Percentiles rank a stretch among this genome's conserved stretches.
Conservation (phyloP, 2,888 invertebrate genomes). For the Ophraella communa region DNA sequence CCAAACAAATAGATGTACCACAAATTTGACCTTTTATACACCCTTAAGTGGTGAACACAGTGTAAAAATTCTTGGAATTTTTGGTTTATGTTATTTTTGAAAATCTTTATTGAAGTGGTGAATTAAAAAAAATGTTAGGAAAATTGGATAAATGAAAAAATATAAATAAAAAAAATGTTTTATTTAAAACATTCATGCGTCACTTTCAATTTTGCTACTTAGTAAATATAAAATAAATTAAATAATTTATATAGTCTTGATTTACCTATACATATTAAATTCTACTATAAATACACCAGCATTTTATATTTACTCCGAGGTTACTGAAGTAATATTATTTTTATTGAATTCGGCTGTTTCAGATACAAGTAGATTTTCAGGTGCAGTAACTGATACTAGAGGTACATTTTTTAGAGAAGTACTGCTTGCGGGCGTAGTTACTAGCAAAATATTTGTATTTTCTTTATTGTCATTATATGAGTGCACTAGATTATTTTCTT, state of each 20-base stretch:
- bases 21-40: no score
- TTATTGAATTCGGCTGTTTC: background rate
- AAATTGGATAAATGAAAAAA: no score
- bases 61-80: no score
- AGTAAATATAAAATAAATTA: background rate
- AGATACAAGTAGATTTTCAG: background rate
- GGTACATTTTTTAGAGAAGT: background rate
- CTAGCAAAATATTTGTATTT: background rate
- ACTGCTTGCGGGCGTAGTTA: no score
- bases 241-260: background rate
- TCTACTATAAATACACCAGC: background rate
- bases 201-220: background rate
- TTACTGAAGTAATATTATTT: background rate
- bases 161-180: background rate
- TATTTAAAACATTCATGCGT: background rate
- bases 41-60: no score
- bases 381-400: background rate
- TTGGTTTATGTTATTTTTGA: no score
- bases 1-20: no score
- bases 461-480: background rate
- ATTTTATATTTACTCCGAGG: background rate
- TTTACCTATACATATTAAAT: slow-evolving; percentile 2
- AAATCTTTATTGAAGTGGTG: no score
- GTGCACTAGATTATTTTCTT: slow-evolving; percentile 4
- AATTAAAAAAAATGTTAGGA: no score